Percentiles rank a stretch among this genome's conserved stretches.
Conservation (phyloP, 2,888 invertebrate genomes). For the Andrena trimmerana region DNA sequence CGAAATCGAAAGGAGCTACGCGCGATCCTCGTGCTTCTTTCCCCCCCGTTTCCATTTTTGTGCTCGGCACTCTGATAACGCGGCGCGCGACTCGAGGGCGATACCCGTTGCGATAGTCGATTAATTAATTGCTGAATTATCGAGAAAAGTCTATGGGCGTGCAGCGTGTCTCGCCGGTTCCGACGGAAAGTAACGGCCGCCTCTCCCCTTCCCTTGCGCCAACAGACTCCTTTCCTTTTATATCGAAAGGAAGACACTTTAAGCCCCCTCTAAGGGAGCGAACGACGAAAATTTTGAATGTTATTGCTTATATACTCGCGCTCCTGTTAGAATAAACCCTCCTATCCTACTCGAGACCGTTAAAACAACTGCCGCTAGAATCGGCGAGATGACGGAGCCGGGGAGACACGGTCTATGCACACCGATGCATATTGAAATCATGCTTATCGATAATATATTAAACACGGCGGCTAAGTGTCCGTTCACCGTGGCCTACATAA, state of each 20-base stretch:
- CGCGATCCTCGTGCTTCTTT: not conserved
- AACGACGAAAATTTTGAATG: not conserved
- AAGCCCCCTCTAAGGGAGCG: not conserved
- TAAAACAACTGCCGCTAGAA: not conserved
- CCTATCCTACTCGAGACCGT: not conserved
- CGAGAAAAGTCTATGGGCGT: conserved; percentile 13
- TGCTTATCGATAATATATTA: conserved; percentile 29
- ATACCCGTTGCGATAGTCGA: conserved; percentile 34
- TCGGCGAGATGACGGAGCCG: not conserved
- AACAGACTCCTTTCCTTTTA: not conserved
- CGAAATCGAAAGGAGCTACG: conserved; percentile 63
- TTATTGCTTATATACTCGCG: not conserved
- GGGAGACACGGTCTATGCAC: conserved; percentile 1
- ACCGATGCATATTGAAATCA: conserved; percentile 20
- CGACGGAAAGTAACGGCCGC: not conserved
- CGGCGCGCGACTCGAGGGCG: conserved; percentile 43
- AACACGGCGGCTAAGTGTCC: conserved; percentile 10
- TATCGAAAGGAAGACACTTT: not conserved
- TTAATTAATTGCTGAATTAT: conserved; percentile 17
- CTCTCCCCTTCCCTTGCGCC: too few species aligned
- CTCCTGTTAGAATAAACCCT: not conserved
- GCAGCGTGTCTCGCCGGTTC: not conserved
- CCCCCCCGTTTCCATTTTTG: conserved; percentile 27
- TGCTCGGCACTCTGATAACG: conserved; percentile 42
- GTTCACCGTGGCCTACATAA: conserved; percentile 31